Base-by-base conservation (phyloP, 2,888 invertebrate species). In the Stratiomys singularior region DNA sequence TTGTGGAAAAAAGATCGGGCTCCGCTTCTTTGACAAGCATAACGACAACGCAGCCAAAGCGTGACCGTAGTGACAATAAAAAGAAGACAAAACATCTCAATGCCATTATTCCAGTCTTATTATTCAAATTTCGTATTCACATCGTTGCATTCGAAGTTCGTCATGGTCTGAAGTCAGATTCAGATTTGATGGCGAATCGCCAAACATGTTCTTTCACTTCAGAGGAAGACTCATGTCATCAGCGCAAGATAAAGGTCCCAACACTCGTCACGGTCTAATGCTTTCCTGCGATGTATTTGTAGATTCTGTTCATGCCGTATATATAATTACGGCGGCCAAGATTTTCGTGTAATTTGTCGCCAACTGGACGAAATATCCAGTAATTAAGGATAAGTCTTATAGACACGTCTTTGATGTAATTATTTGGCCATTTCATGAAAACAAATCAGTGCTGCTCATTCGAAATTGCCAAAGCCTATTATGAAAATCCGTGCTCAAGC, bases 81-180 rank as follows among this genome's bases (percentile, higher is more conserved):
- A 30, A 25, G n/a, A 47, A 21, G 37, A 23, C 18, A 74, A 60
- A 74, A 37, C 3, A 60, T 74, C 60, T 58, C 74, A 74, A 23
- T 30, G 21, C 71, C 15, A 72, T 72, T 72, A 56, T 56, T 56
- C 56, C 71, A 52, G 28, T 56, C 52, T 56, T 27, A 37, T 74
- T 74, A 74, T 72, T 56, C 58, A 21, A 18, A 58, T 58, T 37
- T 37, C 18, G 44, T 74, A 74, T 44, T 58, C 74, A 74, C 74
- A 74, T 28, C 21, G 58, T 74, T 74, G 74, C 74, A 74, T 74
- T 74, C 60, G 60, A 74, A 58, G 58, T 74, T 30, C 74, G 74
- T 74, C 74, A 74, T 60, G 74, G 74, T 74, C 74, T 74, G 74
- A 74, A 21, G 60, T 60, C 44, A 13, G 37, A 44, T 74, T 60